Evolutionary conservation across 1,140 invertebrate species (phyloP).

Genomic region (Drosophila mayri): DNA sequence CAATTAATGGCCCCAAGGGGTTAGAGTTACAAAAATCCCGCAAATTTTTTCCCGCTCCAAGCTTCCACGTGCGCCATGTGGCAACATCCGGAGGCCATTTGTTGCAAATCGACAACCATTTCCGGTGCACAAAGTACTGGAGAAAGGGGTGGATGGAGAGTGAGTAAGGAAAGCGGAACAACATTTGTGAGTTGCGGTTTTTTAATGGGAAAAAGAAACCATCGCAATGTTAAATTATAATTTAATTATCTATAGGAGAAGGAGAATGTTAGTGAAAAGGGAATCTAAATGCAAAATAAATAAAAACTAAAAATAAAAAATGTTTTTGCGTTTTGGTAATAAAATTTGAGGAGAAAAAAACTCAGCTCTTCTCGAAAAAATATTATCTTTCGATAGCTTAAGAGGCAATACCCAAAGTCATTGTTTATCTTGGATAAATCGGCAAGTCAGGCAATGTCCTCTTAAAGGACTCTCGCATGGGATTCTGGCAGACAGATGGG

Average conservation of each 20-base stretch:
- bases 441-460: conserved; percentile 29
- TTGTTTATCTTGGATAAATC: conserved; percentile 46
- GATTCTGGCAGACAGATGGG: conserved; percentile 9
- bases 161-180: conserved; percentile 26
- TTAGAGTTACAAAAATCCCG: conserved; percentile 63
- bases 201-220: conserved; percentile 49
- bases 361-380: background rate
- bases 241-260: conserved; percentile 49
- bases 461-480: conserved; percentile 28
- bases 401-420: conserved; percentile 23
- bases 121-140: conserved; percentile 59
- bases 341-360: too few species aligned
- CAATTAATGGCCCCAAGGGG: conserved; percentile 78
- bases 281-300: conserved; percentile 3
- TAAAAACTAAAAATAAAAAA: background rate
- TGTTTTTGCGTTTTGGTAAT: too few species aligned
- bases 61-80: conserved; percentile 68
- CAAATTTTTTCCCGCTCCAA: conserved; percentile 27
- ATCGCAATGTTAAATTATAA: conserved; percentile 51
- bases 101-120: conserved; percentile 79
- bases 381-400: conserved; percentile 17
- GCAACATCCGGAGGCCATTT: conserved; percentile 80
- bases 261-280: background rate
- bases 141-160: background rate
- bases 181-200: conserved; percentile 66